These are phyloP conservation scores for Iphiclides podalirius DNA, from an alignment of 2,888 invertebrate genomes.

Conservation along the genomic window DNA sequence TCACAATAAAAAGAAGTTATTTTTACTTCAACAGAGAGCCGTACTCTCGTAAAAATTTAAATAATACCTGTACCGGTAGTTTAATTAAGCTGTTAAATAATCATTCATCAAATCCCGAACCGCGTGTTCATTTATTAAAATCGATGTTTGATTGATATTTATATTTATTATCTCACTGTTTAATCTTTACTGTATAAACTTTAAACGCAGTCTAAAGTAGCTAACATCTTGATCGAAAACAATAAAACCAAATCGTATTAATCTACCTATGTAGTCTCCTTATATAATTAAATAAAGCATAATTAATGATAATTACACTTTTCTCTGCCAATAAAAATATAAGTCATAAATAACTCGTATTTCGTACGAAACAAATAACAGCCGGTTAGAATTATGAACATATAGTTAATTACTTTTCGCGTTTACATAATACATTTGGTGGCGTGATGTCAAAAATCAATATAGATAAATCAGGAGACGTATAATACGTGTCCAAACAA, in stretches of 20 bases:
- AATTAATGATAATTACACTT: too few species aligned
- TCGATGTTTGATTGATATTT: not conserved
- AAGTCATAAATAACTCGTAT: too few species aligned
- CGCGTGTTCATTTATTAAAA: not conserved
- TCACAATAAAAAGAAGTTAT: too few species aligned
- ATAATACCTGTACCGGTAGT: not conserved
- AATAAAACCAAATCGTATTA: too few species aligned
- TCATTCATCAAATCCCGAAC: not conserved
- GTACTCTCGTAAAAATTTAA: too few species aligned
- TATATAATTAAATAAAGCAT: too few species aligned
- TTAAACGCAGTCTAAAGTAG: too few species aligned
- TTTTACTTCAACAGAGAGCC: too few species aligned
- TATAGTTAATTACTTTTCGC: constrained; percentile 38
- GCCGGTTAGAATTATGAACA: constrained; percentile 21
- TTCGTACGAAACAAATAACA: not conserved
- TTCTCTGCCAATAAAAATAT: too few species aligned
- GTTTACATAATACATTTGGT: constrained; percentile 56
- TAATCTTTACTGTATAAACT: too few species aligned
- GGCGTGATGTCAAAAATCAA: constrained; percentile 65
- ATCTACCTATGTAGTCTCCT: too few species aligned
- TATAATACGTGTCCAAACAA: constrained; percentile 53
- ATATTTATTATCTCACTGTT: not conserved
- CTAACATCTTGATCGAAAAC: too few species aligned
- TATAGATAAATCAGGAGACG: constrained; percentile 47
- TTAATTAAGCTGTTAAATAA: not conserved